Percentiles rank a stretch among this genome's conserved stretches.
phyloP scores from a whole-genome alignment of 2,888 invertebrate genomes.

The Lycaena phlaeas region DNA sequence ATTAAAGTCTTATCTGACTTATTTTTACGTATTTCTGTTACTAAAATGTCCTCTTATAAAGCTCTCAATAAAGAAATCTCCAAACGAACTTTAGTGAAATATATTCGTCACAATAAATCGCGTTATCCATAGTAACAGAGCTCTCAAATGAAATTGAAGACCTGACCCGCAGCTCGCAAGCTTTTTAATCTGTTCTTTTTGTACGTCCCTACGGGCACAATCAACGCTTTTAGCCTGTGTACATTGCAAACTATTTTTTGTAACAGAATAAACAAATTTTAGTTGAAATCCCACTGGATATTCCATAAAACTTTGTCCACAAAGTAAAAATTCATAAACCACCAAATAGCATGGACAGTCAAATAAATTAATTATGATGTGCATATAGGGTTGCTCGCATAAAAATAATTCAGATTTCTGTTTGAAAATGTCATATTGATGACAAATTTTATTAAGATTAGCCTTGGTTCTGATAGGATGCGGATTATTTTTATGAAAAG shows the following conservation, averaged over 20 bases:
- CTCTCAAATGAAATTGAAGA: not conserved
- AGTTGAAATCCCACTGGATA: not conserved
- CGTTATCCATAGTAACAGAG: no score
- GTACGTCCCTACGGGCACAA: conserved; percentile 6
- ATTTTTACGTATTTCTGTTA: no score
- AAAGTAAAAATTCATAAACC: conserved; percentile 23
- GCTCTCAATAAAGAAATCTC: no score
- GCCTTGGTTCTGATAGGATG: no score
- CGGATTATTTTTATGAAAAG: no score
- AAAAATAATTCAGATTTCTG: no score
- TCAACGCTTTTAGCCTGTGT: conserved; percentile 7
- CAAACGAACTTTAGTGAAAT: no score
- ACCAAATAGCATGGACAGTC: conserved; percentile 21
- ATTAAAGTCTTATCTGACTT: no score
- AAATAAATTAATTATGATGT: conserved; percentile 29
- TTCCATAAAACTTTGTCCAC: conserved; percentile 17
- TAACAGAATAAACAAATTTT: conserved; percentile 13
- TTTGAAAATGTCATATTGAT: no score
- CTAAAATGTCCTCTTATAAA: no score
- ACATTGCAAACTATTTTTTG: conserved; percentile 4
- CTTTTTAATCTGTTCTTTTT: conserved; percentile 6
- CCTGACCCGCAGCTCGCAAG: conserved; percentile 3
- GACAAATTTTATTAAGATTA: no score
- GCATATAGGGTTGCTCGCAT: conserved; percentile 17
- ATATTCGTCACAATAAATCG: no score